A percentile compares a stretch with the other conserved stretches of the same genome.
phyloP scores from a whole-genome alignment of 1,140 invertebrate genomes.

The Littorina saxatilis region DNA sequence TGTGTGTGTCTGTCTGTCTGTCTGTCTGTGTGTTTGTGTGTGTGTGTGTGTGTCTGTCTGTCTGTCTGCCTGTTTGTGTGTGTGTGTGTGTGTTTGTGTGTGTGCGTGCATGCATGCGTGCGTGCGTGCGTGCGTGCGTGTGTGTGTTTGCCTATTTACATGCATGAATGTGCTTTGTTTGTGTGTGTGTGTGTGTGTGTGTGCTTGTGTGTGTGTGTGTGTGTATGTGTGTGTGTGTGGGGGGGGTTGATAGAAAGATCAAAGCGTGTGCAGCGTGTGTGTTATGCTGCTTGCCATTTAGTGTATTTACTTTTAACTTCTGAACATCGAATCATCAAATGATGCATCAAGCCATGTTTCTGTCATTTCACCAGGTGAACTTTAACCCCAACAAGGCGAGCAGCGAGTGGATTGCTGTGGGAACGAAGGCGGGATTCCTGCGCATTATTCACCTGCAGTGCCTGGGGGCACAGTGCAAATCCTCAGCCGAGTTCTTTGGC shows the following conservation, averaged over 20 bases:
- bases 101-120: too few species aligned
- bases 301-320: not conserved
- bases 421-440: conserved; percentile 31
- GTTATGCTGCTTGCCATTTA: not conserved
- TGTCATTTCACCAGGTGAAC: conserved; percentile 23
- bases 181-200: too few species aligned
- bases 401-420: conserved; percentile 32
- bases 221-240: too few species aligned
- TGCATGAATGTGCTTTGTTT: too few species aligned
- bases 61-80: too few species aligned
- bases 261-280: not conserved
- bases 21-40: not conserved
- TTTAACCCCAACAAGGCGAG: conserved; percentile 25
- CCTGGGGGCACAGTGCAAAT: not conserved
- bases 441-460: conserved; percentile 17
- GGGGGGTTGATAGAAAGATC: too few species aligned
- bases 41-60: not conserved
- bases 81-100: too few species aligned
- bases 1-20: not conserved
- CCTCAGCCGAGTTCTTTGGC: not conserved
- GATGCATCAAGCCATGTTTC: too few species aligned
- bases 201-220: too few species aligned
- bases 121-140: too few species aligned
- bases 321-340: too few species aligned
- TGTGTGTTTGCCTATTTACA: too few species aligned